Percentiles rank a stretch among this genome's conserved stretches.
phyloP scores from a whole-genome alignment of 2,113 vertebrate species.

The Abramis brama region DNA sequence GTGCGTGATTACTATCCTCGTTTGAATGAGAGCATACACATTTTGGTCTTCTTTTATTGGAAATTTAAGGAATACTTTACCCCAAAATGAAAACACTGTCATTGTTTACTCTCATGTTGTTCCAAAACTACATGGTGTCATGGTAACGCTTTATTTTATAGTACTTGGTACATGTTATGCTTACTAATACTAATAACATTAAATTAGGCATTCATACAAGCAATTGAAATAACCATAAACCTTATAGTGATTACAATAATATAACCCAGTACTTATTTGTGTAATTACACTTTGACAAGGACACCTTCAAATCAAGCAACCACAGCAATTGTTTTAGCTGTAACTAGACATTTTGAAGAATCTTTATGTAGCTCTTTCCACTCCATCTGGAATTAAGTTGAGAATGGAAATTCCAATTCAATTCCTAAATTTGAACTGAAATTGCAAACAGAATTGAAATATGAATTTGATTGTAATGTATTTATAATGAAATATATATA shows the following conservation, averaged over 20 bases:
- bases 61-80: not conserved
- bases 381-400: not conserved
- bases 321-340: not conserved
- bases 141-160: too few relatives aligned
- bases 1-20: conserved; percentile 31
- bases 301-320: too few relatives aligned
- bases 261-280: too few relatives aligned
- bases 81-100: not conserved
- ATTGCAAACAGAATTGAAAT: not conserved
- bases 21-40: conserved; percentile 19
- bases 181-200: too few relatives aligned
- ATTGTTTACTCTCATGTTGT: not conserved
- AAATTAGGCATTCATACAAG: too few relatives aligned
- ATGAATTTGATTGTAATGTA: not conserved
- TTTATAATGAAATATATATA: too few relatives aligned
- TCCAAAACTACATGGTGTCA: not conserved
- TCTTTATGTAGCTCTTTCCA: not conserved
- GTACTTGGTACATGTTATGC: too few relatives aligned
- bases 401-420: not conserved
- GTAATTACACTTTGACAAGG: too few relatives aligned
- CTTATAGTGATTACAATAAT: too few relatives aligned
- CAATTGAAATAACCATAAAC: too few relatives aligned
- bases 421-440: not conserved
- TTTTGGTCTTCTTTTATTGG: not conserved
- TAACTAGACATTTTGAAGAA: not conserved